Evolutionary conservation across 1,140 invertebrate species (phyloP).

Genomic region (Colletes latitarsis): DNA sequence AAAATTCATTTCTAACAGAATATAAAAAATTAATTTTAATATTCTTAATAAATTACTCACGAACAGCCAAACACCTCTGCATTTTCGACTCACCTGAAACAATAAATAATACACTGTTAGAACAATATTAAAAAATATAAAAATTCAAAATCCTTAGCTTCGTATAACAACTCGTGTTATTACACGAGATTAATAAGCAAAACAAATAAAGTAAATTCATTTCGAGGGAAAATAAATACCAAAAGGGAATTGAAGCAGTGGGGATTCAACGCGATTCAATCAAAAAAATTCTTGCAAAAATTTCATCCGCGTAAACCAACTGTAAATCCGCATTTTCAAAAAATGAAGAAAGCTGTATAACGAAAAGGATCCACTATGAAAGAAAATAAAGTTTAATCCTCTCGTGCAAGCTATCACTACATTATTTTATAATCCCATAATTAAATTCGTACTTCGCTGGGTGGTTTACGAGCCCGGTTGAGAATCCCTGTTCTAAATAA

Average conservation of each 20-base stretch:
- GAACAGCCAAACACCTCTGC: neutral
- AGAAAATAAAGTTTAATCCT: too few species aligned
- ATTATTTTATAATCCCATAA: too few species aligned
- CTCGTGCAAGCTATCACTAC: too few species aligned
- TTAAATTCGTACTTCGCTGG: too few species aligned
- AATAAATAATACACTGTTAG: neutral
- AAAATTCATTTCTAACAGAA: too few species aligned
- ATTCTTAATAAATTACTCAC: neutral
- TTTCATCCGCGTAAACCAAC: too few species aligned
- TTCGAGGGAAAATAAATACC: neutral
- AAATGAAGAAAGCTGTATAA: neutral
- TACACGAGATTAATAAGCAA: too few species aligned
- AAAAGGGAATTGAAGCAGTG: neutral
- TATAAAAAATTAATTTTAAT: neutral
- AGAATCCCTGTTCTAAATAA: too few species aligned
- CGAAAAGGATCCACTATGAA: neutral
- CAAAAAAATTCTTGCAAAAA: neutral
- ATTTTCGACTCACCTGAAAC: neutral
- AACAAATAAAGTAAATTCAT: constrained; percentile 2
- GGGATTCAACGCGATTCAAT: too few species aligned
- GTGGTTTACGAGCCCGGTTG: too few species aligned
- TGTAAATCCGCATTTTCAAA: neutral
- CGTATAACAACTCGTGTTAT: too few species aligned
- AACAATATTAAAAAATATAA: neutral
- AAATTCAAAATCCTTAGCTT: neutral